phyloP scores from a whole-genome alignment of 2,888 invertebrate genomes.

The Sphaeridia pumilis region DNA sequence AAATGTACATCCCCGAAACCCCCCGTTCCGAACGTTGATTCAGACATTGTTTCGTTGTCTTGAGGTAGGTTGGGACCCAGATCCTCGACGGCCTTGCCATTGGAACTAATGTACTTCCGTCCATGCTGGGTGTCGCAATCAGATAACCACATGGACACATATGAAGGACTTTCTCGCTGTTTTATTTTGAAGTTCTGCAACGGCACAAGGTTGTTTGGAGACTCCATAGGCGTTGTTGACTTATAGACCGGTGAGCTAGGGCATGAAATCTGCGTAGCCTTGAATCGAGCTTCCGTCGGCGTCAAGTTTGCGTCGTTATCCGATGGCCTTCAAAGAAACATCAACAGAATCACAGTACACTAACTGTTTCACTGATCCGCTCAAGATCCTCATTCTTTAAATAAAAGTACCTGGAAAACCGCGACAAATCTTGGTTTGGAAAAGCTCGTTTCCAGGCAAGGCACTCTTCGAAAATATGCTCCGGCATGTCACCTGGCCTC shows the following conservation, averaged over 20 bases:
- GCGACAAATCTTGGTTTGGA: constrained; percentile 21
- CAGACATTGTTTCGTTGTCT: too few species aligned
- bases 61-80: too few species aligned
- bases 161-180: constrained; percentile 8
- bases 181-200: too few species aligned
- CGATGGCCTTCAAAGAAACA: background rate
- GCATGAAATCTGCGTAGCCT: background rate
- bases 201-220: too few species aligned
- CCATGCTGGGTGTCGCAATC: constrained; percentile 6
- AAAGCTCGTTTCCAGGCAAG: constrained; percentile 31
- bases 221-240: background rate
- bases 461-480: constrained; percentile 27
- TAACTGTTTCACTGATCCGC: background rate
- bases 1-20: too few species aligned
- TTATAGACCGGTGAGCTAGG: constrained; percentile 3
- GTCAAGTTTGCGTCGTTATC: constrained; percentile 8
- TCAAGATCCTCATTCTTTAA: background rate
- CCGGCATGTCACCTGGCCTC: constrained; percentile 26
- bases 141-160: constrained; percentile 10
- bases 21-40: too few species aligned
- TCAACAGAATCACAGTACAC: background rate
- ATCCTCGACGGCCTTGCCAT: too few species aligned
- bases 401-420: constrained; percentile 23
- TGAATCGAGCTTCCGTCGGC: constrained; percentile 6
- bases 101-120: too few species aligned